Percentiles rank a stretch among this genome's conserved stretches.
Evolutionary conservation across 2,113 vertebrate species (phyloP).

Genomic region (Aptenodytes forsteri): DNA sequence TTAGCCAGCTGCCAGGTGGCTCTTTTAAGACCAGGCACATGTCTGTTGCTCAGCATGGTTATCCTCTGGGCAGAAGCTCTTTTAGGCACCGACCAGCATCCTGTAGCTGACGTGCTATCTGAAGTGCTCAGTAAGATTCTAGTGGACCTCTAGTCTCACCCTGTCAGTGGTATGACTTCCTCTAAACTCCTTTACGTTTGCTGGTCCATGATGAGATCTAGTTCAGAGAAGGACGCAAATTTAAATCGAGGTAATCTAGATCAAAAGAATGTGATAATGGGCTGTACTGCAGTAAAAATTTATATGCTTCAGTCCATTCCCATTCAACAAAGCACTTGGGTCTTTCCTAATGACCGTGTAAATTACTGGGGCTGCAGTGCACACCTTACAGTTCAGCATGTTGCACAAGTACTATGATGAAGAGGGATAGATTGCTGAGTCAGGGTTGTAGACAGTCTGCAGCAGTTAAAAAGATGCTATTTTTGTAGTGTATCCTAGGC

Average conservation of each 20-base stretch:
- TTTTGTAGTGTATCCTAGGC: background rate
- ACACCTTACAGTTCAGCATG: background rate
- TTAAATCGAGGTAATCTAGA: background rate
- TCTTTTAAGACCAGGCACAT: background rate
- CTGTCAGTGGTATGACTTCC: background rate
- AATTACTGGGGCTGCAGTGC: background rate
- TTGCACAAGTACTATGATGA: accelerated
- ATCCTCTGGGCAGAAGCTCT: background rate
- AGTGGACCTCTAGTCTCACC: background rate
- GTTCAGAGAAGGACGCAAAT: background rate
- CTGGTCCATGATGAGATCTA: background rate
- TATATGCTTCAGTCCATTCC: background rate
- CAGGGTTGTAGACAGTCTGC: background rate
- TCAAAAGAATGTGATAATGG: background rate
- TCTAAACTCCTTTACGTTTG: background rate
- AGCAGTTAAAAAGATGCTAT: background rate
- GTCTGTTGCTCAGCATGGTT: background rate
- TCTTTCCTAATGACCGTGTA: background rate
- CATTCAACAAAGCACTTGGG: background rate
- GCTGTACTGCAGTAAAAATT: background rate
- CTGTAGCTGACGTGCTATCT: background rate
- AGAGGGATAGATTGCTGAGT: background rate
- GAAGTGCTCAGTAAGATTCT: background rate
- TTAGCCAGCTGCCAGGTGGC: background rate
- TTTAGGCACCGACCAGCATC: background rate